Base-by-base conservation (phyloP, 2,113 vertebrate species). In the Baryphthengus martii region DNA sequence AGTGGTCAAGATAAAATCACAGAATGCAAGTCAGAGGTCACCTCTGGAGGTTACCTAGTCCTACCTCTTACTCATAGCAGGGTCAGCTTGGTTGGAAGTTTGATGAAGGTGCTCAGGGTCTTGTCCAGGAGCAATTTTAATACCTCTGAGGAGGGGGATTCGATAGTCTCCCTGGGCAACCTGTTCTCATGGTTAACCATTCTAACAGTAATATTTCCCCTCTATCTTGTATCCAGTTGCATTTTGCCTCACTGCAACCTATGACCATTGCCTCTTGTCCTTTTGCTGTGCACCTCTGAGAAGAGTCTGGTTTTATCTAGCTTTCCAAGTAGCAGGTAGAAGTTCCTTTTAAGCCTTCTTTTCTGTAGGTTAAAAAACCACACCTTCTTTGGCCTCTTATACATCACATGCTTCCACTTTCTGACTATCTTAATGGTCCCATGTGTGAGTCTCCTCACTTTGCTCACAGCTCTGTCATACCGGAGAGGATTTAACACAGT, bases 371-470 rank as follows among this genome's bases (percentile, higher is more conserved):
- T 63, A 86, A 91, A 47, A n/a, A 82, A 74, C 63, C 25, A 11
- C 20, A 75, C 5, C 40, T 74, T 80, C 66, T 85, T 67, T 49
- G 59, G 35, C 28, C 28, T 70, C n/a, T 33, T 11, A 20, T 0
- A 52, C 12, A 21, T 80, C 42, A 18, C 3, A 12, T 52, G 13
- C 21, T 85, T 44, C 33, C 31, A n/a, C 6, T 45, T 56, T 52
- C 47, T 45, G 56, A 39, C 23, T 52, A 55, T 7, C 25, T 28
- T 18, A 44, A 44, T 18, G 21, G 66, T 28, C 72, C 47, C 25
- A 25, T 28, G 21, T 12, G 63, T 26, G 25, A 1, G 0, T 13
- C 19, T 73, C 40, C 55, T 20, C 25, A 2, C 0, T 35, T 52
- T 61, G 35, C 59, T 39, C 18, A 3, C n/a, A 39, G 62, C 39